Evolutionary conservation across 2,888 invertebrate genomes (phyloP).

Genomic region (Shargacucullia verbasci): DNA sequence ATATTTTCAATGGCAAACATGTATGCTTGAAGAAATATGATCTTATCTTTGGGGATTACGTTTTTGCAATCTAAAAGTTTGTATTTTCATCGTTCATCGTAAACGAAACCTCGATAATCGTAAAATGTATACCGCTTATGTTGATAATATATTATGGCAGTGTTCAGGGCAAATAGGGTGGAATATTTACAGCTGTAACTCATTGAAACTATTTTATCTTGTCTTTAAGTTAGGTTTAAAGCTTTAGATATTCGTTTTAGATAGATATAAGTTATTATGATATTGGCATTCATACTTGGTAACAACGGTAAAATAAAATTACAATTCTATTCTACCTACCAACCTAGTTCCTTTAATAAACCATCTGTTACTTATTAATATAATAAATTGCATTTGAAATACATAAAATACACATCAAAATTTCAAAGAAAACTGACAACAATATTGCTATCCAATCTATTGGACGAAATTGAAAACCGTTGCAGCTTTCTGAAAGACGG

Average conservation of each 20-base stretch:
- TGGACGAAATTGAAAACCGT: neutral
- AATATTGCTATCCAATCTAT: no score
- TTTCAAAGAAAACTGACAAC: neutral
- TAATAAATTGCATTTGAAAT: neutral
- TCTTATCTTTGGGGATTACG: constrained; percentile 17
- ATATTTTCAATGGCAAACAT: constrained; percentile 14
- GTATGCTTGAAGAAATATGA: constrained; percentile 20
- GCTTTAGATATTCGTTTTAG: no score
- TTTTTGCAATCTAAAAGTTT: constrained; percentile 16
- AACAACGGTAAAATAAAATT: no score
- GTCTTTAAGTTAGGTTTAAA: no score
- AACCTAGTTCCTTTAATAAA: no score
- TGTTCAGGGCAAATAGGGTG: neutral
- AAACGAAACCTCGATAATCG: constrained; percentile 8
- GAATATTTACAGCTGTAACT: neutral
- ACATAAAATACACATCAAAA: neutral
- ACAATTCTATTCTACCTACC: no score
- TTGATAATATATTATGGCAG: constrained; percentile 5
- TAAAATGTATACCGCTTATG: constrained; percentile 9
- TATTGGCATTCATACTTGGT: no score
- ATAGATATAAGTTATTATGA: no score
- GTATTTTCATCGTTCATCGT: constrained; percentile 9
- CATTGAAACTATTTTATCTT: neutral
- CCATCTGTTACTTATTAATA: no score
- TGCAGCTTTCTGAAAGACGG: neutral